Conservation (phyloP, 2,888 invertebrate genomes). For the Drosophila paucipuncta region DNA sequence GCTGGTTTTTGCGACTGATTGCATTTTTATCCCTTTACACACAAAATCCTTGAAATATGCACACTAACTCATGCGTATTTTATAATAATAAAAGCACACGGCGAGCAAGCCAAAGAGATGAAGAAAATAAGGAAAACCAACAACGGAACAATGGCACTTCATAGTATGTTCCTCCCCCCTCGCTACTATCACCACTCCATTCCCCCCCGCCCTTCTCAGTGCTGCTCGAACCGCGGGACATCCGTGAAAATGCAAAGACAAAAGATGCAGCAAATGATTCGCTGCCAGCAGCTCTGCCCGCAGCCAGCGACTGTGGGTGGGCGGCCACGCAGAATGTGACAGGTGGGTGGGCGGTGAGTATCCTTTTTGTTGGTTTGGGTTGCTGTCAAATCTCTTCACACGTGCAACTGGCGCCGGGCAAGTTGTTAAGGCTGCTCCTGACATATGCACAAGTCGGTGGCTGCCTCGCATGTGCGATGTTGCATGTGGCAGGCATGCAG, state of each 20-base stretch:
- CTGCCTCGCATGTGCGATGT: slow-evolving; percentile 29
- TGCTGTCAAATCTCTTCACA: slow-evolving; percentile 56
- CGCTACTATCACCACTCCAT: neutral
- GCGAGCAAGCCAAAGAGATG: slow-evolving; percentile 45
- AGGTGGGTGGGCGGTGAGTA: neutral
- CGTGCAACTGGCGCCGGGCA: slow-evolving; percentile 26
- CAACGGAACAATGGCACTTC: slow-evolving; percentile 20
- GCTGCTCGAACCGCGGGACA: slow-evolving; percentile 1
- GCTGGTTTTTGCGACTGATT: slow-evolving; percentile 80
- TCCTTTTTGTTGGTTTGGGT: neutral
- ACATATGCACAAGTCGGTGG: slow-evolving; percentile 52
- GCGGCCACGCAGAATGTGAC: neutral
- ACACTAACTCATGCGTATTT: slow-evolving; percentile 81
- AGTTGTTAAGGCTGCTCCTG: slow-evolving; percentile 46
- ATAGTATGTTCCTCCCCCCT: neutral
- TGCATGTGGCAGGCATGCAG: slow-evolving; percentile 47
- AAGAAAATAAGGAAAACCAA: slow-evolving; percentile 37
- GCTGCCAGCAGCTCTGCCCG: slow-evolving; percentile 18
- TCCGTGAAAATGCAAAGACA: slow-evolving; percentile 60
- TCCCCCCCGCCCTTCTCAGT: neutral
- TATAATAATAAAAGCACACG: slow-evolving; percentile 76
- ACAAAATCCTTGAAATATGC: slow-evolving; percentile 80
- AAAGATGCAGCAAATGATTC: slow-evolving; percentile 62
- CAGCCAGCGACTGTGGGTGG: slow-evolving; percentile 5
- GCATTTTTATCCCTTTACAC: slow-evolving; percentile 79